Conservation (phyloP, 2,888 invertebrate genomes). For the Nephrocerus scutellatus region DNA sequence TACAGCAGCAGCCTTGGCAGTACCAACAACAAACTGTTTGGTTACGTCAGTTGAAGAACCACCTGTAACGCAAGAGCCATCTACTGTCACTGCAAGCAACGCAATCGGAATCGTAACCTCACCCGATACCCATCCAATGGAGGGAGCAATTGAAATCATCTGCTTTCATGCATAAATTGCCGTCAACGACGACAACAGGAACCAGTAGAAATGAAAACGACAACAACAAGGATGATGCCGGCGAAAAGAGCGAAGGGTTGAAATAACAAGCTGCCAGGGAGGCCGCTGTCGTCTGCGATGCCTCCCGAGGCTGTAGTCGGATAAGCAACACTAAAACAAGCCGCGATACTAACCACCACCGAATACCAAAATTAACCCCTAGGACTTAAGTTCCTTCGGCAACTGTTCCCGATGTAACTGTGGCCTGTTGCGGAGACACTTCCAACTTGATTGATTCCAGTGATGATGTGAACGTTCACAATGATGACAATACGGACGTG, state of each 20-base stretch:
- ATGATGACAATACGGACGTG: conserved; percentile 29
- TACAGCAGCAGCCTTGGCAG: neutral
- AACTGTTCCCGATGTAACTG: conserved; percentile 12
- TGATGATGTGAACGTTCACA: conserved; percentile 42
- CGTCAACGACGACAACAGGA: conserved; percentile 18
- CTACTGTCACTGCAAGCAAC: conserved; percentile 3
- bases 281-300: no score
- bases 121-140: neutral
- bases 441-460: conserved; percentile 43
- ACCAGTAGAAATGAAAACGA: conserved; percentile 5
- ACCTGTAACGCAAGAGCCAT: neutral
- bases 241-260: neutral
- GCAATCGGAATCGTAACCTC: conserved; percentile 1
- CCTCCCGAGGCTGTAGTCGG: no score
- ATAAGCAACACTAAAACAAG: conserved; percentile 11
- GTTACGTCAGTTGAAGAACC: conserved; percentile 2
- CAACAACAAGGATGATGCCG: conserved; percentile 23
- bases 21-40: no score
- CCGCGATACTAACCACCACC: conserved; percentile 17
- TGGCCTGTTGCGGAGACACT: conserved; percentile 16
- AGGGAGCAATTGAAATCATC: no score
- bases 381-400: no score
- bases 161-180: conserved; percentile 10
- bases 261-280: no score
- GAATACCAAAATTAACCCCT: conserved; percentile 1